Percentiles rank a stretch among this genome's conserved stretches.
Evolutionary conservation across 2,113 vertebrate species (phyloP).

Genomic region (Silurus meridionalis): DNA sequence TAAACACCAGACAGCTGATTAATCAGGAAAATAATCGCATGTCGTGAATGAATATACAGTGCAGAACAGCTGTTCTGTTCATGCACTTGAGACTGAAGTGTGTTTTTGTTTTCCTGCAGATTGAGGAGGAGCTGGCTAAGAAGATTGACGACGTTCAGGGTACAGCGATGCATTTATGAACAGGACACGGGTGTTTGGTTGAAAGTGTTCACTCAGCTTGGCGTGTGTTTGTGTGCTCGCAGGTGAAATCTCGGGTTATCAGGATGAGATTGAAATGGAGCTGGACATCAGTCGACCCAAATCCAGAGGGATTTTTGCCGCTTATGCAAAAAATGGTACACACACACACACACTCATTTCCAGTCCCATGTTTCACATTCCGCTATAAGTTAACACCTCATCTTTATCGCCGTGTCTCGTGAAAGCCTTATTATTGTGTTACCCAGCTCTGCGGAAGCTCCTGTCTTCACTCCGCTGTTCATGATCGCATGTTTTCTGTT

Average conservation of each 20-base stretch:
- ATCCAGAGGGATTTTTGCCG: slow-evolving; percentile 83
- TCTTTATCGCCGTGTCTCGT: background rate
- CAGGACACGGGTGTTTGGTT: background rate
- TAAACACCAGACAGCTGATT: background rate
- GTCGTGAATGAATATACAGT: background rate
- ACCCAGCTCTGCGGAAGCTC: background rate
- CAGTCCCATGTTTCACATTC: background rate
- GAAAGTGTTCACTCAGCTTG: background rate
- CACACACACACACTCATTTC: slow-evolving; percentile 9
- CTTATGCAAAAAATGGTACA: slow-evolving; percentile 79
- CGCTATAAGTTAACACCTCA: background rate
- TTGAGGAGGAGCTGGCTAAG: slow-evolving; percentile 86
- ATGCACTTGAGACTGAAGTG: background rate
- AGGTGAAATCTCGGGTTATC: slow-evolving; percentile 91
- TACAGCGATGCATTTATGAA: slow-evolving; percentile 58
- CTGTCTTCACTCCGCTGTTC: background rate
- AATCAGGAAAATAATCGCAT: background rate
- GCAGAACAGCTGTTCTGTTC: background rate
- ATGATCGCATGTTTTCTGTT: background rate
- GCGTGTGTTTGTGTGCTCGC: slow-evolving; percentile 21
- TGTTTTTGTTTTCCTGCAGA: slow-evolving; percentile 68
- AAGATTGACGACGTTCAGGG: slow-evolving; percentile 92
- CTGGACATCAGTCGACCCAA: slow-evolving; percentile 85
- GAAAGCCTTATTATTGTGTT: background rate
- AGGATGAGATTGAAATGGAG: slow-evolving; percentile 92